These are phyloP conservation scores for Cerastis leucographa DNA, from an alignment of 2,888 invertebrate genomes.

Conservation along the genomic window DNA sequence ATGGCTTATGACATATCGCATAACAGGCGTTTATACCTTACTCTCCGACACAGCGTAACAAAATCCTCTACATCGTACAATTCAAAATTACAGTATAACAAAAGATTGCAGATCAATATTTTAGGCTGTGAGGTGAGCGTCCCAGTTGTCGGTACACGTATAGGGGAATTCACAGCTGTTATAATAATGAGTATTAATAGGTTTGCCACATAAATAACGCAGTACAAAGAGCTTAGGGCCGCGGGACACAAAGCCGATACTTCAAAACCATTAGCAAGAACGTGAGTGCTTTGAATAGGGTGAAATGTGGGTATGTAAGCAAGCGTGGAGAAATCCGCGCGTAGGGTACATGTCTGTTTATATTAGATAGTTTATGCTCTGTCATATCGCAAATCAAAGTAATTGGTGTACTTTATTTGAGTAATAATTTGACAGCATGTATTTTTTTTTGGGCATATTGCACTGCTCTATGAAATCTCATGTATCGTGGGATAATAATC, in stretches of 20 bases:
- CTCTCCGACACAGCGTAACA: conserved; percentile 60
- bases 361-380: conserved; percentile 38
- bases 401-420: conserved; percentile 24
- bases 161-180: conserved; percentile 72
- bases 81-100: conserved; percentile 40
- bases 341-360: conserved; percentile 26
- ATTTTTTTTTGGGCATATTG: background rate
- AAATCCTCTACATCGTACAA: background rate
- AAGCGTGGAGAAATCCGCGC: conserved; percentile 35
- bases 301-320: conserved; percentile 45
- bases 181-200: conserved; percentile 81
- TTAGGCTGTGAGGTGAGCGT: conserved; percentile 62
- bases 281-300: conserved; percentile 61
- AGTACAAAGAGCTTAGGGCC: conserved; percentile 73
- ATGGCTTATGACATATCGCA: conserved; percentile 70
- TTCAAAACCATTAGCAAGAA: conserved; percentile 82
- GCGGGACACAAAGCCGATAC: conserved; percentile 80
- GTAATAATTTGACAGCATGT: background rate
- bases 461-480: background rate
- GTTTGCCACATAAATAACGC: conserved; percentile 80
- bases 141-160: conserved; percentile 59
- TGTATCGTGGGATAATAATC: conserved; percentile 3
- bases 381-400: conserved; percentile 44
- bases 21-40: conserved; percentile 66
- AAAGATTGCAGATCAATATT: conserved; percentile 24